Conservation (phyloP, 2,797 vertebrate species). For the Chelonia mydas region DNA sequence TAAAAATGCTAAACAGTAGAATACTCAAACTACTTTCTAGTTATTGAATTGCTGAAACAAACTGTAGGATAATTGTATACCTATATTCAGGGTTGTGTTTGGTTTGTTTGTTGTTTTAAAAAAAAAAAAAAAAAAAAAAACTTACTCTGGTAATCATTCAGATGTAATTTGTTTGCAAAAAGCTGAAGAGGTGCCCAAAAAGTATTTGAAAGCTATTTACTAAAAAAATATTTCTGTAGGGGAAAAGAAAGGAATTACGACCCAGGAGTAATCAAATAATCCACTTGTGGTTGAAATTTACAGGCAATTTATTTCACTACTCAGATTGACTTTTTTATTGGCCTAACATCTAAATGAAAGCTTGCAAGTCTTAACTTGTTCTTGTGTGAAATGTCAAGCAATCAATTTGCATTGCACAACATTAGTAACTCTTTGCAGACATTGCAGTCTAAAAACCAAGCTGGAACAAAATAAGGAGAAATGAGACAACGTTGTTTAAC, state of each 20-base stretch:
- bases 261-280: background rate
- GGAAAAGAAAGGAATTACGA: background rate
- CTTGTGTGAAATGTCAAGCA: background rate
- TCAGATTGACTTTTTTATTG: background rate
- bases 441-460: background rate
- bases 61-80: background rate
- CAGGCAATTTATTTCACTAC: background rate
- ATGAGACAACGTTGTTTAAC: background rate
- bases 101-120: fast-evolving
- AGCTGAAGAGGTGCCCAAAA: background rate
- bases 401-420: background rate
- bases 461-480: background rate
- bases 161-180: background rate
- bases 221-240: background rate
- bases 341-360: background rate
- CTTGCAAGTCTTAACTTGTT: background rate
- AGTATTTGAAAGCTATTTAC: background rate
- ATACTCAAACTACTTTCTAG: background rate
- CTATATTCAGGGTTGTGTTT: background rate
- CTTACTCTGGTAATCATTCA: background rate
- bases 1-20: background rate
- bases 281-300: fast-evolving
- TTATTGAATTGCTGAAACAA: background rate
- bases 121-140: background rate
- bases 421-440: background rate